A percentile compares a stretch with the other conserved stretches of the same genome.
Evolutionary conservation across 2,113 vertebrate species (phyloP).

Genomic region (Leucopsar rothschildi): DNA sequence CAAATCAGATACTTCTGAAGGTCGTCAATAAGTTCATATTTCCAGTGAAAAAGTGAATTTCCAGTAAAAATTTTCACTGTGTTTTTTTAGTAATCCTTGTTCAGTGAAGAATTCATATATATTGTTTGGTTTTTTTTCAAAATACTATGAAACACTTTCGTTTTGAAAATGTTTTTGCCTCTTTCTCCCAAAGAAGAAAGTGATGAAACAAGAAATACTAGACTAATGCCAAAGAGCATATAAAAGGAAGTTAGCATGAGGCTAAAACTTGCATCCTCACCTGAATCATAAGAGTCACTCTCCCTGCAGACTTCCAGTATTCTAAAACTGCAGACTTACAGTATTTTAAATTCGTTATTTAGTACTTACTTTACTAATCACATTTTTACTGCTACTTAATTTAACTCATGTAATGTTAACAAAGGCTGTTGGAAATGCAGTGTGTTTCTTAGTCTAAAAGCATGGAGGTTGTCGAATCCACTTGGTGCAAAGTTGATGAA

Average conservation of each 20-base stretch:
- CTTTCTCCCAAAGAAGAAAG: neutral
- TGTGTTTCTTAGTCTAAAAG: neutral
- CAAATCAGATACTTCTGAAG: neutral
- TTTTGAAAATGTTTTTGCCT: neutral
- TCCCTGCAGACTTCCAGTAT: neutral
- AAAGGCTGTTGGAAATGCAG: neutral
- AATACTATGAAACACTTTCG: neutral
- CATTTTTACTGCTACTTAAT: neutral
- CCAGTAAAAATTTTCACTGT: neutral
- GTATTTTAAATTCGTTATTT: neutral
- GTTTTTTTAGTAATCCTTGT: neutral
- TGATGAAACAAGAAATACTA: neutral
- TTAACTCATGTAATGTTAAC: neutral
- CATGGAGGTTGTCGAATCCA: neutral
- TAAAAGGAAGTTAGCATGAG: neutral
- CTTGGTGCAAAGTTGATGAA: neutral
- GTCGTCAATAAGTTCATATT: rapidly evolving
- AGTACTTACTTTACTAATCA: neutral
- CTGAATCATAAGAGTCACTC: neutral
- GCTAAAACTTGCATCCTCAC: neutral
- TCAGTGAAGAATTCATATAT: neutral
- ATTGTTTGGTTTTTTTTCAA: neutral
- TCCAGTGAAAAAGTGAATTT: neutral
- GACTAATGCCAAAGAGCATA: neutral
- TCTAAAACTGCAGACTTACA: neutral